Base-by-base conservation (phyloP, 2,888 invertebrate species). In the Magallana nippona region DNA sequence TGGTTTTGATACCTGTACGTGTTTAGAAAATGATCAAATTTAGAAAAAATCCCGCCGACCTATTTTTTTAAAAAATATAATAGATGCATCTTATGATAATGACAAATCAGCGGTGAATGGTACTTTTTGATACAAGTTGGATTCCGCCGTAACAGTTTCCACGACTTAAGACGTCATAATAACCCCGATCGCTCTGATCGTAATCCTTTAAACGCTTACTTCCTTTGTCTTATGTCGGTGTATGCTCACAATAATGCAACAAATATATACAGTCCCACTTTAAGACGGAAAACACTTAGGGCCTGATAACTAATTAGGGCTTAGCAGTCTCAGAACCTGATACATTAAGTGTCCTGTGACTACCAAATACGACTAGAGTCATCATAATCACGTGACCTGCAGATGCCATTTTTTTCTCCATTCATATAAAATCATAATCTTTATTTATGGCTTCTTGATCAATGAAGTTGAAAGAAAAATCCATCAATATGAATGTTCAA, bases 131-230 rank as follows among this genome's bases (percentile, higher is more conserved):
- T 71, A 71, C 71, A 71, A 71, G 32, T 71, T 71, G 13, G 71
- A 32, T 71, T 32, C 15, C 32, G 71, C 13, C 3, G 8, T 71
- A 71, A 71, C 22, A 22, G 3, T 27, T 71, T 71, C 27, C 71
- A 71, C 27, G 19, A 71, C 22, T 27, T 27, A 62, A 19, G 22
- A 27, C 71, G 27, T 71, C 60, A 71, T 27, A 71, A 71, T 13
- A 71, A 71, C 71, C 71, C 15, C 11, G 71, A 71, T 71, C 71
- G 71, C 71, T 1, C 71, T 11, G 71, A 71, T 71, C 71, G 2
- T 71, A 71, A 71, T 71, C 71, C 71, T 10, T 71, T 71, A 71
- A 71, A 71, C 71, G 71, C 71, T 71, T 71, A 71, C 71, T 71
- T 71, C 71, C 71, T 71, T 27, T 71, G 71, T 71, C 71, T 63